Evolutionary conservation across 2,797 vertebrate species (phyloP).

Genomic region (Scyliorhinus canicula): DNA sequence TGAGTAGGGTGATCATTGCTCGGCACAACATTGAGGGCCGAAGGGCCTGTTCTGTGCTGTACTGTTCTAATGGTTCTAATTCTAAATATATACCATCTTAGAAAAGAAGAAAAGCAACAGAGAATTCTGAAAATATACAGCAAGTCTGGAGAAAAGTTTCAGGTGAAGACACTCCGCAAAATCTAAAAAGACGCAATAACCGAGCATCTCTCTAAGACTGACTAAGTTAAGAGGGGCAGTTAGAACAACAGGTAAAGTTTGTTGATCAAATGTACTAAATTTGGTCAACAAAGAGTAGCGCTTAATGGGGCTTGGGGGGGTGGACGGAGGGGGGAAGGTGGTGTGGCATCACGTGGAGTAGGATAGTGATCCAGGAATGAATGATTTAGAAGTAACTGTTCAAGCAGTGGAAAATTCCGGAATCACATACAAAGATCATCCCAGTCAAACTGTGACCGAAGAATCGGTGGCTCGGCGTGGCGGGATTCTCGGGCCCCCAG

Average conservation of each 20-base stretch:
- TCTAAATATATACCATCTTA: not conserved
- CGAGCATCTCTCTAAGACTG: not conserved
- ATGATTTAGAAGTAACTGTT: not conserved
- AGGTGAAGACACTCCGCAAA: not conserved
- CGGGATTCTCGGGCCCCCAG: no score
- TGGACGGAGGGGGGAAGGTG: no score
- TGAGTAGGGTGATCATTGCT: no score
- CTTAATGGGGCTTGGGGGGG: not conserved
- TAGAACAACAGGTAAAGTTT: not conserved
- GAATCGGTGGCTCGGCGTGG: no score
- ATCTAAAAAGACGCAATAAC: not conserved
- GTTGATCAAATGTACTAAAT: not conserved
- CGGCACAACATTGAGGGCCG: no score
- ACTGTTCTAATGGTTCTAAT: no score
- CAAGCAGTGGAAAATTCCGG: not conserved
- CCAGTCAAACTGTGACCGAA: no score
- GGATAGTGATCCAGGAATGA: not conserved
- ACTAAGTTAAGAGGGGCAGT: not conserved
- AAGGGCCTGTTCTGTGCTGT: no score
- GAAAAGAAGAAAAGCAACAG: not conserved
- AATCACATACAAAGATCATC: not conserved
- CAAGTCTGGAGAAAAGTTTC: not conserved
- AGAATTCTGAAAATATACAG: not conserved
- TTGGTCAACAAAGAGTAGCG: not conserved
- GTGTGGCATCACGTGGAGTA: no score